Percentiles rank a stretch among this genome's conserved stretches.
Evolutionary conservation across 2,113 vertebrate species (phyloP).

Genomic region (Myiopsitta monachus): DNA sequence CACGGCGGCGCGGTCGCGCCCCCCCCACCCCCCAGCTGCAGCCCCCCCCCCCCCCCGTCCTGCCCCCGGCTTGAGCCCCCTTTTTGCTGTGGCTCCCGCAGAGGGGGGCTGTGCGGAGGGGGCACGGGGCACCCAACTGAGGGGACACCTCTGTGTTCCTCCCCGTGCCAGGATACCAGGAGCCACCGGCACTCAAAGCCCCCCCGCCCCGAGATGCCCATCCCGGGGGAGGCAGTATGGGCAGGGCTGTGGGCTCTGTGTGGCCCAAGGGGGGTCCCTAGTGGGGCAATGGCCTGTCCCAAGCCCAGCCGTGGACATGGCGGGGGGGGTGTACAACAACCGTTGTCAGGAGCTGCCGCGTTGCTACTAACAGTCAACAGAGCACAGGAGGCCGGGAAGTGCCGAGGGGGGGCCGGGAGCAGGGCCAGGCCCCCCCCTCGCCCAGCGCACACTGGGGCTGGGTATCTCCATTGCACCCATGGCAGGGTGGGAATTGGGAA

Average conservation of each 20-base stretch:
- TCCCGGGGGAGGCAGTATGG: not conserved
- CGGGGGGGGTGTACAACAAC: not conserved
- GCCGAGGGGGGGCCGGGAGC: not conserved
- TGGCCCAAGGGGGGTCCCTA: not conserved
- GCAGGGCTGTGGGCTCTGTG: not conserved
- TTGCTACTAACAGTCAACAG: constrained; percentile 48
- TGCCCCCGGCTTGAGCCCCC: not conserved
- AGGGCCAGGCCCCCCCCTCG: not conserved
- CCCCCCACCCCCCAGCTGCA: not conserved
- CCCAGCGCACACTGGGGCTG: accelerated
- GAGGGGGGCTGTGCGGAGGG: not conserved
- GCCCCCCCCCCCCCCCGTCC: not conserved
- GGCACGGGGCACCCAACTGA: not conserved
- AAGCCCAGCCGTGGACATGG: not conserved
- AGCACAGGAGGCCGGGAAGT: not conserved
- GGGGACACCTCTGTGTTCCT: not conserved
- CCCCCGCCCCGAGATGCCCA: not conserved
- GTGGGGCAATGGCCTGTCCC: accelerated
- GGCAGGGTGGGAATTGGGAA: not conserved
- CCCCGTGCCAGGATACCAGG: not conserved
- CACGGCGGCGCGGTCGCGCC: not conserved
- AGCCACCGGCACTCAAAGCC: not conserved
- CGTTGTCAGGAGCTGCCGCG: not conserved
- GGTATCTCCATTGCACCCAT: not conserved
- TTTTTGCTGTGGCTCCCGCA: not conserved